Percentiles rank a stretch among this genome's conserved stretches.
phyloP scores from a whole-genome alignment of 2,888 invertebrate species.

The Parapristionchus giblindavisi region DNA sequence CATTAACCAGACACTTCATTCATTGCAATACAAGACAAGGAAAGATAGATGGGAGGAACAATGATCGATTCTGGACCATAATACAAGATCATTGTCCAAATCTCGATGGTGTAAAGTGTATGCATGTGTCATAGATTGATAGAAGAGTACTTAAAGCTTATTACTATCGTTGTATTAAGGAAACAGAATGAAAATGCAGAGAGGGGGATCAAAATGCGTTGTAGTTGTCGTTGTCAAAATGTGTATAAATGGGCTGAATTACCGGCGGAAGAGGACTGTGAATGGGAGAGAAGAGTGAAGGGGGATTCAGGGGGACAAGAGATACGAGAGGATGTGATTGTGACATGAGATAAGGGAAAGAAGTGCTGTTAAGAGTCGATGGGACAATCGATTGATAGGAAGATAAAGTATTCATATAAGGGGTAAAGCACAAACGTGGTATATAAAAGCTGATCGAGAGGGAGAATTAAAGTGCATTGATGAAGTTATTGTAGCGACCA shows the following conservation, averaged over 20 bases:
- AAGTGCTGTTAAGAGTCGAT: too few relatives aligned
- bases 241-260: too few relatives aligned
- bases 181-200: too few relatives aligned
- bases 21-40: slow-evolving; percentile 35
- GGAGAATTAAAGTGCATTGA: slow-evolving; percentile 13
- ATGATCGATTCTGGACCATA: neutral
- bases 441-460: slow-evolving; percentile 32
- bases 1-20: slow-evolving; percentile 34
- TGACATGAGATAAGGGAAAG: slow-evolving; percentile 26
- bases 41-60: neutral
- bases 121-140: slow-evolving; percentile 32
- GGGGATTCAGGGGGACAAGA: too few relatives aligned
- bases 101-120: neutral
- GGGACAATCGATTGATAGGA: neutral
- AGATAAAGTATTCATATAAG: too few relatives aligned
- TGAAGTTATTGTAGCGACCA: slow-evolving; percentile 7
- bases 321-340: slow-evolving; percentile 22
- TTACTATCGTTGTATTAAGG: neutral
- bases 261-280: slow-evolving; percentile 17
- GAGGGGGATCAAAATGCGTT: slow-evolving; percentile 12
- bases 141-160: slow-evolving; percentile 34
- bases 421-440: too few relatives aligned
- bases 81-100: neutral
- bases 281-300: slow-evolving; percentile 23
- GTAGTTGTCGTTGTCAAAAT: slow-evolving; percentile 10